Evolutionary conservation across 2,113 vertebrate genomes (phyloP), one percentile per base, ranked within the genome.

Genomic region (Pangasianodon gigas): DNA sequence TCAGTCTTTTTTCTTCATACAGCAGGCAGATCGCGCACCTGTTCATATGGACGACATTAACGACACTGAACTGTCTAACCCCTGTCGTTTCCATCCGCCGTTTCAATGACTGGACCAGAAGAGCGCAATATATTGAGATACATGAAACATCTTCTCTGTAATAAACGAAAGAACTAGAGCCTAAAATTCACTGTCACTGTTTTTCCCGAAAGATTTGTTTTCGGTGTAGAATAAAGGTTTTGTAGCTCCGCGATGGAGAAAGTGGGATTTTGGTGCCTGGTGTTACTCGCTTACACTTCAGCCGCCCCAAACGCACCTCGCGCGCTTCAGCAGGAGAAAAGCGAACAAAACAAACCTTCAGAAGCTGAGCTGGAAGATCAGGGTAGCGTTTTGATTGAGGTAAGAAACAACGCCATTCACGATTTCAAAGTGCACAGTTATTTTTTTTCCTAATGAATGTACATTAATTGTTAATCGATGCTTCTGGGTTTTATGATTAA

Each of bases 371-470:
- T 91, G 10, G 95, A 97, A 85, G 97, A 94, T 84, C 96, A 96
- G 81, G 96, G 97, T 87, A 97, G 95, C 92, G 95, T 98, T 89
- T 92, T 98, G 48, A 97, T 97, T 0, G 96, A 97, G 97, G 98
- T 98, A 95, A 75, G 92, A 80, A 13, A 19, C 0, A 69, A n/a
- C 16, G 29, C 0, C 6, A 81, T 29, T n/a, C 21, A 16, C 4
- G 11, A 29, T 52, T 24, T 37, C 37, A 37, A 37, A 37, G 29
- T 14, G 1, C 41, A 32, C 37, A 21, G 13, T 48, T 46, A 1
- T 24, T 8, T 65, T 5, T 60, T 84, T 46, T 6, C 16, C 29
- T 29, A 14, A 44, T 86, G 46, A 19, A 52, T 14, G 60, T 48
- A 41, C n/a, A 48, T n/a, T 51, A 1, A 37, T 65, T 41, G 14